Evolutionary conservation across 1,140 invertebrate species (phyloP), one percentile per base, ranked within the genome.

Genomic region (Asobara japonica): DNA sequence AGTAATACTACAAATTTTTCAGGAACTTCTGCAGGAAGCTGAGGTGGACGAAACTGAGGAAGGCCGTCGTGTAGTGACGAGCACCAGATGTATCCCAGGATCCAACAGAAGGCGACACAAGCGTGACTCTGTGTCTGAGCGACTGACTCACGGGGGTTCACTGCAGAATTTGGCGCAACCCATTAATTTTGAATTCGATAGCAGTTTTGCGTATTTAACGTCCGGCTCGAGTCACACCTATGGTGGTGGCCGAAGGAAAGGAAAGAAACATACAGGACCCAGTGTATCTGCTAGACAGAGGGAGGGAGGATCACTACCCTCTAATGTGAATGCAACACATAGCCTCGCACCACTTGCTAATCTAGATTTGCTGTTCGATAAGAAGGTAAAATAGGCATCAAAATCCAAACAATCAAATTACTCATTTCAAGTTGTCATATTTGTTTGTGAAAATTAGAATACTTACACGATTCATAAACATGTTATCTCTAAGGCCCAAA

Each of bases 271-370:
- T 45, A 78, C 82, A 0, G 84, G 83, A 38, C 81, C 84, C 4
- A 87, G 83, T 75, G 89, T 90, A 0, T 92, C 91, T 67, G 89
- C 91, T 6, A 86, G 92, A 65, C 91, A 92, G 79, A 86, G 90
- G 13, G 91, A 92, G 86, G 91, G 91, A 65, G 91, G 92, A 71
- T 90, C 90, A 22, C 81, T 91, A 69, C 90, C 90, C 0, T 90
- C 89, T 16, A 90, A 90, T 83, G 90, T 91, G 48, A 90, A 91
- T 77, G 85, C 89, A 27, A 88, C 87, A 1, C 86, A 87, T 66
- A 86, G 82, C 69, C 75, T 87, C 65, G 83, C 84, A 30, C 83
- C 85, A 10, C 75, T 85, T 64, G 84, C 78, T 62, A 86, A 86
- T 79, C 80, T 86, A 45, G 86, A 88, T 73, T 67, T 84, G 61